These are phyloP conservation scores for Heliconius aoede DNA, from an alignment of 2,888 invertebrate genomes.

Conservation along the genomic window DNA sequence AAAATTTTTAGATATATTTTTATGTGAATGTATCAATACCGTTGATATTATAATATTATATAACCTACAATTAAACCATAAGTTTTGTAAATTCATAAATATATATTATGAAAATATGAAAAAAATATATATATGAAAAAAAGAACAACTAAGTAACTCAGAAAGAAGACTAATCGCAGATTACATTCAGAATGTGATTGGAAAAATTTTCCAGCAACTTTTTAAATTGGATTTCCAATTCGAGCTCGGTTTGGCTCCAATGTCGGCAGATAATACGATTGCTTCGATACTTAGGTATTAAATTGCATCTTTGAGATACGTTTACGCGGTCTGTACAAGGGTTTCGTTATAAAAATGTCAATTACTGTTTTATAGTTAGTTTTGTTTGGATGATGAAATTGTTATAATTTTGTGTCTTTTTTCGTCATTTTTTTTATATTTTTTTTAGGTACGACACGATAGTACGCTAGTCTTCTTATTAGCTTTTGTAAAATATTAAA, in stretches of 20 bases:
- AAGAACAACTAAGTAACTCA: constrained; percentile 51
- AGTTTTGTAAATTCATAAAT: neutral
- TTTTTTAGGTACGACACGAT: too few relatives aligned
- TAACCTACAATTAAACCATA: neutral
- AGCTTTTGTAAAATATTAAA: too few relatives aligned
- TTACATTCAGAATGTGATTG: constrained; percentile 76
- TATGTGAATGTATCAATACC: too few relatives aligned
- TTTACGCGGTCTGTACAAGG: constrained; percentile 57
- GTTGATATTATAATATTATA: too few relatives aligned
- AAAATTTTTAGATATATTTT: too few relatives aligned
- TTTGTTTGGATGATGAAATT: neutral
- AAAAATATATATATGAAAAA: constrained; percentile 15
- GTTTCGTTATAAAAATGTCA: constrained; percentile 27
- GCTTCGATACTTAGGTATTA: constrained; percentile 71
- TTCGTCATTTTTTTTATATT: neutral
- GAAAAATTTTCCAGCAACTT: constrained; percentile 79
- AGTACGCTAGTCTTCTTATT: too few relatives aligned
- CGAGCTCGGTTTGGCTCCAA: constrained; percentile 72
- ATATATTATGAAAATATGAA: constrained; percentile 8
- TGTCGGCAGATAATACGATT: constrained; percentile 76
- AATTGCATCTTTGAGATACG: constrained; percentile 77
- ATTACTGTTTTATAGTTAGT: neutral
- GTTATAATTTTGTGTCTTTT: neutral
- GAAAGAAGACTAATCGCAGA: constrained; percentile 70
- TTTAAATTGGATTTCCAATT: constrained; percentile 78